phyloP scores from a whole-genome alignment of 2,888 invertebrate species.

The Drosophila mayaguana region DNA sequence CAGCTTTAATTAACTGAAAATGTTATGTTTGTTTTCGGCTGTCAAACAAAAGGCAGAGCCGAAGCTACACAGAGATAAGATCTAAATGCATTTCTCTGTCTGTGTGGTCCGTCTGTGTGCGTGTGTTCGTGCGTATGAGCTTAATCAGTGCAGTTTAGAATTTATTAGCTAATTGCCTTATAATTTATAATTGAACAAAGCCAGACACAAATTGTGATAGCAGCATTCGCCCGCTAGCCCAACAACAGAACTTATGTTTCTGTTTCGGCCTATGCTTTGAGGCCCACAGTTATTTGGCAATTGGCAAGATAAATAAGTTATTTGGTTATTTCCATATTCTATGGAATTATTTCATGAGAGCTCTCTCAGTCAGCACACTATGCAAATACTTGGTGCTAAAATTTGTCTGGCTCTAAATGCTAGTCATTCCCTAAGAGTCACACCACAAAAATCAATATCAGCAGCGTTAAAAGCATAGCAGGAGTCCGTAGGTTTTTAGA shows the following conservation, averaged over 20 bases:
- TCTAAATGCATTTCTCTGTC: conserved; percentile 32
- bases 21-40: conserved; percentile 72
- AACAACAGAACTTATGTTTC: conserved; percentile 32
- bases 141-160: conserved; percentile 58
- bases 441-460: conserved; percentile 16
- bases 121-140: background rate
- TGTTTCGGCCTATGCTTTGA: conserved; percentile 17
- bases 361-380: background rate
- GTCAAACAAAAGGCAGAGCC: conserved; percentile 49
- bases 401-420: conserved; percentile 40
- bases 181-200: conserved; percentile 65
- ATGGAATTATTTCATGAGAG: background rate
- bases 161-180: conserved; percentile 75
- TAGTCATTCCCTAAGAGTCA: conserved; percentile 14
- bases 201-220: conserved; percentile 43
- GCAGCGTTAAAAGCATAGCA: conserved; percentile 3
- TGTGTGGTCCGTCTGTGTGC: background rate
- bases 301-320: conserved; percentile 42
- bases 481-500: background rate
- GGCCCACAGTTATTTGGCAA: conserved; percentile 46
- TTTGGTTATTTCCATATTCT: conserved; percentile 35
- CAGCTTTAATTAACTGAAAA: conserved; percentile 80
- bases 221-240: background rate
- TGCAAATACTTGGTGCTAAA: conserved; percentile 49
- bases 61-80: conserved; percentile 45